Evolutionary conservation across 2,888 invertebrate genomes (phyloP).

Genomic region (Melinaea marsaeus): DNA sequence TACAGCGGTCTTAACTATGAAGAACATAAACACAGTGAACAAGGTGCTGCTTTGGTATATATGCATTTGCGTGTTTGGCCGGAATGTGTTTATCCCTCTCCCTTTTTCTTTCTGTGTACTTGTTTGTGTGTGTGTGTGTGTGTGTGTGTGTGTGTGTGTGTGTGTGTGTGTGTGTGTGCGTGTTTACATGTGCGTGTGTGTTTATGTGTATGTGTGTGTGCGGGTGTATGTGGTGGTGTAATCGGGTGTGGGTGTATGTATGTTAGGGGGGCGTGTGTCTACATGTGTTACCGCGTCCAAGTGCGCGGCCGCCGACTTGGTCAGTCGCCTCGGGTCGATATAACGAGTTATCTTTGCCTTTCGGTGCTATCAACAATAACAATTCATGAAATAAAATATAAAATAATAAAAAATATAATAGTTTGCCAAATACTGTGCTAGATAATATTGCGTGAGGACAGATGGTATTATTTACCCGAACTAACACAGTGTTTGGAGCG

Average conservation of each 20-base stretch:
- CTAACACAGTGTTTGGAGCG: conserved; percentile 57
- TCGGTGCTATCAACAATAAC: conserved; percentile 68
- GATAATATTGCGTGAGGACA: conserved; percentile 36
- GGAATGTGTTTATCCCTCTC: too few relatives aligned
- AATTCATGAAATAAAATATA: conserved; percentile 31
- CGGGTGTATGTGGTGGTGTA: too few relatives aligned
- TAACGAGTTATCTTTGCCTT: conserved; percentile 72
- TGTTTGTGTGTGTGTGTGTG: too few relatives aligned
- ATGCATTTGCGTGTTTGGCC: conserved; percentile 14
- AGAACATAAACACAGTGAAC: conserved; percentile 45
- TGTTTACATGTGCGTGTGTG: too few relatives aligned
- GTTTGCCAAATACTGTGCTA: conserved; percentile 27
- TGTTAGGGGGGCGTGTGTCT: neutral
- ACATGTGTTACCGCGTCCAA: conserved; percentile 63
- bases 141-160: too few relatives aligned
- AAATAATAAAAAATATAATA: conserved; percentile 23
- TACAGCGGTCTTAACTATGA: conserved; percentile 27
- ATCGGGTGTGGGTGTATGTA: neutral
- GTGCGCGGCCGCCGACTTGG: conserved; percentile 65
- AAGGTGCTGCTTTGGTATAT: conserved; percentile 48
- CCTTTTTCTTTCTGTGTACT: too few relatives aligned
- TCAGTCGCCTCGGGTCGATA: conserved; percentile 72
- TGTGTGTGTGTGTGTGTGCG: too few relatives aligned
- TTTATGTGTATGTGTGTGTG: too few relatives aligned
- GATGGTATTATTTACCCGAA: conserved; percentile 67